phyloP scores from a whole-genome alignment of 1,140 invertebrate genomes.

The Lasaia peninsularis region DNA sequence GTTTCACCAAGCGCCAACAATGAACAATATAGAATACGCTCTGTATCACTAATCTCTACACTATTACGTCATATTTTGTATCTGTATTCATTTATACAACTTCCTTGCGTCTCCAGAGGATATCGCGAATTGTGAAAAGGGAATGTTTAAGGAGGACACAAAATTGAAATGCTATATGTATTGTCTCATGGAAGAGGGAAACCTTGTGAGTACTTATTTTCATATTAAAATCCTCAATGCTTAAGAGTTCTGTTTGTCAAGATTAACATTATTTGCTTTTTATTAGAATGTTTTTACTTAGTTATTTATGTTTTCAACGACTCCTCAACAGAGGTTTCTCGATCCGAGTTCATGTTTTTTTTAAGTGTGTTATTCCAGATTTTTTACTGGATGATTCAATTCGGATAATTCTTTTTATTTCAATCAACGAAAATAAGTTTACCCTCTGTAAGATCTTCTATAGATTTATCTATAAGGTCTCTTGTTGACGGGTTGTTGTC shows the following conservation, averaged over 20 bases:
- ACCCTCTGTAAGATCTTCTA: too few species aligned
- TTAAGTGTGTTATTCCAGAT: too few species aligned
- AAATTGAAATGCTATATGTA: constrained; percentile 78
- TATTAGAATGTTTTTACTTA: constrained; percentile 25
- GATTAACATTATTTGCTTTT: constrained; percentile 1
- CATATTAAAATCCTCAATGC: constrained; percentile 9
- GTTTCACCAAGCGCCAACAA: too few species aligned
- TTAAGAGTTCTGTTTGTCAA: constrained; percentile 1
- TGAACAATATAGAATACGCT: too few species aligned
- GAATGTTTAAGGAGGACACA: constrained; percentile 73
- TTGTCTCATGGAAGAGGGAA: constrained; percentile 73
- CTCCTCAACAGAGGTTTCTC: too few species aligned
- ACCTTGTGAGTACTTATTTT: constrained; percentile 53
- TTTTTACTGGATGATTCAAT: too few species aligned
- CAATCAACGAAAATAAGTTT: too few species aligned
- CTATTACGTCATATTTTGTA: not conserved
- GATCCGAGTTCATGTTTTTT: too few species aligned
- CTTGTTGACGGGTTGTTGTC: too few species aligned
- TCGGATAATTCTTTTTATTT: too few species aligned
- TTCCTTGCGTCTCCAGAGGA: constrained; percentile 64
- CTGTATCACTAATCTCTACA: not conserved
- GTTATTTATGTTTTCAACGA: constrained; percentile 49
- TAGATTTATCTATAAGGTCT: too few species aligned
- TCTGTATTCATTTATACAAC: constrained; percentile 22
- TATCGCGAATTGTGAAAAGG: constrained; percentile 75